These are phyloP conservation scores for Sturmia bella DNA, from an alignment of 2,888 invertebrate species.

Conservation along the genomic window DNA sequence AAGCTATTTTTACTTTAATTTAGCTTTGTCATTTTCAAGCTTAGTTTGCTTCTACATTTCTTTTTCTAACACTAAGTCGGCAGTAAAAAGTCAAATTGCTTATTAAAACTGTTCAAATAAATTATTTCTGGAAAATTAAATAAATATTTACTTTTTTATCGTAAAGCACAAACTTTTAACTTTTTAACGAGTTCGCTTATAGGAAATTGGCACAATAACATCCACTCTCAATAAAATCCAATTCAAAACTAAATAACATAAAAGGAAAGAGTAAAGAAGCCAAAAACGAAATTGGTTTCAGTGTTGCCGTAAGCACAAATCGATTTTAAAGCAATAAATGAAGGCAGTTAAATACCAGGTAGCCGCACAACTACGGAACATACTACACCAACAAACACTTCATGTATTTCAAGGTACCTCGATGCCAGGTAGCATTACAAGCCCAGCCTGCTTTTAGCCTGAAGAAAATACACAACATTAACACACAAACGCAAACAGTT, in stretches of 20 bases:
- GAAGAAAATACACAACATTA: too few species aligned
- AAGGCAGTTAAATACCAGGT: too few species aligned
- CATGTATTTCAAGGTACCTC: too few species aligned
- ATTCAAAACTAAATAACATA: slow-evolving; percentile 59
- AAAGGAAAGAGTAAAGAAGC: too few species aligned
- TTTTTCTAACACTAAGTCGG: slow-evolving; percentile 30
- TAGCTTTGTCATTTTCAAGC: slow-evolving; percentile 41
- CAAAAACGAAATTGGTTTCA: too few species aligned
- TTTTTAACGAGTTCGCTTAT: slow-evolving; percentile 14
- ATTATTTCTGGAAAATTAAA: neutral
- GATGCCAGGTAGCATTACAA: too few species aligned
- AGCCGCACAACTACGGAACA: too few species aligned
- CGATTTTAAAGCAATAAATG: too few species aligned
- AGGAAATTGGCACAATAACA: neutral
- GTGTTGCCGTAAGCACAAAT: too few species aligned
- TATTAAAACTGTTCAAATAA: slow-evolving; percentile 4
- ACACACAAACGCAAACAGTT: too few species aligned
- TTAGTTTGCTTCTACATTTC: slow-evolving; percentile 38
- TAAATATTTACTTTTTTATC: slow-evolving; percentile 48
- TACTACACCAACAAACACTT: too few species aligned
- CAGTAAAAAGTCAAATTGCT: slow-evolving; percentile 3
- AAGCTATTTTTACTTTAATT: slow-evolving; percentile 1
- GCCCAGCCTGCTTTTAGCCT: too few species aligned
- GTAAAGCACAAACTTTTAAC: slow-evolving; percentile 10
- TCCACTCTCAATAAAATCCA: slow-evolving; percentile 32